A percentile compares a stretch with the other conserved stretches of the same genome.
Conservation (phyloP, 2,888 invertebrate species). For the Apocheima hispidaria region DNA sequence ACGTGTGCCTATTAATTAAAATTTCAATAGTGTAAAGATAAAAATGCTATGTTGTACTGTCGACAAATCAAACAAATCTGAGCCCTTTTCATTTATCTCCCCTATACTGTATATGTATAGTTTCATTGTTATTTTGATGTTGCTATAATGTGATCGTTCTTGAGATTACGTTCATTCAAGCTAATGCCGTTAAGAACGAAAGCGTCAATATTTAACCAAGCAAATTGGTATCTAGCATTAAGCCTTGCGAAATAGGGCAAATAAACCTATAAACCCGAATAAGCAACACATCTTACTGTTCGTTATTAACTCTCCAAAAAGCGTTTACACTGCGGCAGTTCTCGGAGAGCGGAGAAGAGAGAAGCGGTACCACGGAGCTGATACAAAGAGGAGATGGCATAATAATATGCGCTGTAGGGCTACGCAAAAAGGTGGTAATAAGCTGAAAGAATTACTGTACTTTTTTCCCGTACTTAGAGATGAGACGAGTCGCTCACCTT, state of each 20-base stretch:
- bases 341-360: conserved; percentile 4
- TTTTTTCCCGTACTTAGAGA: too few species aligned
- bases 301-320: conserved; percentile 25
- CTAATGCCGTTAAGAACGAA: conserved; percentile 17
- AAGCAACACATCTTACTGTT: conserved; percentile 28
- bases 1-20: background rate
- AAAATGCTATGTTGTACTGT: background rate
- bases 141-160: conserved; percentile 8
- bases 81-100: background rate
- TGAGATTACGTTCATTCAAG: conserved; percentile 20
- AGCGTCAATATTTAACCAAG: conserved; percentile 27
- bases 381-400: background rate
- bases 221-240: conserved; percentile 27
- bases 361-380: background rate
- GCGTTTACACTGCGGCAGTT: conserved; percentile 18
- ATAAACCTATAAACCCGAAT: conserved; percentile 31
- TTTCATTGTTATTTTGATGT: conserved; percentile 9
- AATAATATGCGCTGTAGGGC: background rate
- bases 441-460: too few species aligned
- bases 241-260: conserved; percentile 19
- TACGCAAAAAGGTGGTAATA: too few species aligned
- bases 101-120: background rate
- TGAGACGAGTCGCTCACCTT: too few species aligned
- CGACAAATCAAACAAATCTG: background rate
- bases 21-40: background rate